phyloP scores from a whole-genome alignment of 2,113 vertebrate genomes.

The Dasyurus viverrinus region DNA sequence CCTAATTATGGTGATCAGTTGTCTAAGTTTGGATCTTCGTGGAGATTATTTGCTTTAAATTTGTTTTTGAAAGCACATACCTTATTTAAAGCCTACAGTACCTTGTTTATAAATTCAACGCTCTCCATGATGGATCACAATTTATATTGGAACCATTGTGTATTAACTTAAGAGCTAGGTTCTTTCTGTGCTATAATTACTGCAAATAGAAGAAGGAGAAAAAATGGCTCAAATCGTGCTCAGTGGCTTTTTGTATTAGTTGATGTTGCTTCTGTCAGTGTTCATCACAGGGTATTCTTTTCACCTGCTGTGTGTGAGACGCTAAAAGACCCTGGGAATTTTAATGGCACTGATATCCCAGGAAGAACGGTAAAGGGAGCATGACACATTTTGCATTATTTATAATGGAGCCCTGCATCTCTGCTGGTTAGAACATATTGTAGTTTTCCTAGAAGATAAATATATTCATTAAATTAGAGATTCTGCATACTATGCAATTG shows the following conservation, averaged over 20 bases:
- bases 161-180: slow-evolving; percentile 54
- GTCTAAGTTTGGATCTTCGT: not conserved
- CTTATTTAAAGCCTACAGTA: slow-evolving; percentile 35
- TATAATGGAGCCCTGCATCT: slow-evolving; percentile 78
- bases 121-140: not conserved
- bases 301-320: slow-evolving; percentile 59
- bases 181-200: slow-evolving; percentile 48
- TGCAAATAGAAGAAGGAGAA: slow-evolving; percentile 37
- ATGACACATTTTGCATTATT: slow-evolving; percentile 85
- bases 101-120: not conserved
- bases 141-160: not conserved
- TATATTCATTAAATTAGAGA: slow-evolving; percentile 64
- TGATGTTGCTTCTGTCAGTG: slow-evolving; percentile 47
- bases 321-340: slow-evolving; percentile 63
- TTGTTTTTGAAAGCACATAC: not conserved
- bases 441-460: slow-evolving; percentile 83
- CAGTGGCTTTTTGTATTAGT: slow-evolving; percentile 44
- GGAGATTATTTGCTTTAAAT: not conserved
- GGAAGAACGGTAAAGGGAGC: slow-evolving; percentile 74
- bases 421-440: slow-evolving; percentile 64
- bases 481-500: slow-evolving; percentile 47
- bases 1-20: fast-evolving
- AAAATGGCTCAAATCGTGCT: slow-evolving; percentile 8
- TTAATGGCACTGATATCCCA: slow-evolving; percentile 80
- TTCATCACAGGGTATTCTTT: slow-evolving; percentile 68